phyloP scores from a whole-genome alignment of 2,113 vertebrate genomes.

The Oostethus manadensis region DNA sequence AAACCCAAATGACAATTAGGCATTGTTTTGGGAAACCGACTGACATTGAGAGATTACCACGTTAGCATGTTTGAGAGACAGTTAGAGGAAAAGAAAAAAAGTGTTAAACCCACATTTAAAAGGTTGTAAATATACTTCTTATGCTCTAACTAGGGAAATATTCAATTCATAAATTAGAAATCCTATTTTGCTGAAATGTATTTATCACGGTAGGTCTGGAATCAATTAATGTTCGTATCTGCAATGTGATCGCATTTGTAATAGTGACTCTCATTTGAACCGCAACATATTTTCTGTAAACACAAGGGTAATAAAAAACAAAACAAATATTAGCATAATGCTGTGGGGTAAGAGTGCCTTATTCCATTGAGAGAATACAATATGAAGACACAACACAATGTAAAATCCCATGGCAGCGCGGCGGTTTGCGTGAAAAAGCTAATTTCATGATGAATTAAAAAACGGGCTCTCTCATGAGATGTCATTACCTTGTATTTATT shows the following conservation, averaged over 20 bases:
- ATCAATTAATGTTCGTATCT: not conserved
- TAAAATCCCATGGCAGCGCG: constrained; percentile 47
- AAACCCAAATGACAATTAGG: constrained; percentile 37
- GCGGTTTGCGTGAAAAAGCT: constrained; percentile 61
- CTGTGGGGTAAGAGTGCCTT: constrained; percentile 53
- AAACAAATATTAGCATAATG: constrained; percentile 72
- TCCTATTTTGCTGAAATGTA: too few relatives aligned
- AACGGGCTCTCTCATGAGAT: constrained; percentile 55
- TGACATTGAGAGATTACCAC: constrained; percentile 32
- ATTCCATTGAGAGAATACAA: constrained; percentile 70
- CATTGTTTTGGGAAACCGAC: constrained; percentile 23
- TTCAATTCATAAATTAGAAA: too few relatives aligned
- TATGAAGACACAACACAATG: constrained; percentile 58
- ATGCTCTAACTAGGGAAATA: too few relatives aligned
- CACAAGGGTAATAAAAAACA: constrained; percentile 60
- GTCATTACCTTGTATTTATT: constrained; percentile 51
- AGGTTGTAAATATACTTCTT: too few relatives aligned
- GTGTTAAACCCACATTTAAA: too few relatives aligned
- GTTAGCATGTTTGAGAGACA: constrained; percentile 4
- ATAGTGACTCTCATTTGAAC: constrained; percentile 65
- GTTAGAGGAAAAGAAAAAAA: not conserved
- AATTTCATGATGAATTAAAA: constrained; percentile 71
- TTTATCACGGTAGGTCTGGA: too few relatives aligned
- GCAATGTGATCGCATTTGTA: constrained; percentile 54
- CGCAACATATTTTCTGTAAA: constrained; percentile 56